Evolutionary conservation across 2,113 vertebrate species (phyloP).

Genomic region (Calidris pugnax): DNA sequence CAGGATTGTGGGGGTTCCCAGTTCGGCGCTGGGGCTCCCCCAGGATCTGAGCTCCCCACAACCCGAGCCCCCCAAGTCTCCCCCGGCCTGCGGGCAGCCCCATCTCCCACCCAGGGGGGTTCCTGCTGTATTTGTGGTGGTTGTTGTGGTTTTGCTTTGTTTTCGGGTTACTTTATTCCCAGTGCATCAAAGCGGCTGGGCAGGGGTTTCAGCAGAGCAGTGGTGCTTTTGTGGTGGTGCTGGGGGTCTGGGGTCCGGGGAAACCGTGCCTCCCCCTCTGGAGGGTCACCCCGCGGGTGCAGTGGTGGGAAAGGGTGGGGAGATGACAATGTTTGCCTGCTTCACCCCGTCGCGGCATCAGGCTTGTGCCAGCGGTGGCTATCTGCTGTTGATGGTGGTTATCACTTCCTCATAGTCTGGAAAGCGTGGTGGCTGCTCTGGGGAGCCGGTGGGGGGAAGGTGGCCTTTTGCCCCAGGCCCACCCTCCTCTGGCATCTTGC

Average conservation of each 20-base stretch:
- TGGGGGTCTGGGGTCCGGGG: fast-evolving
- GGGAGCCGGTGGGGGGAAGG: not conserved
- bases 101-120: not conserved
- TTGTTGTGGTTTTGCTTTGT: not conserved
- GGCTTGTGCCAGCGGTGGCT: not conserved
- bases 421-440: not conserved
- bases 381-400: not conserved
- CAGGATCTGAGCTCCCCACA: not conserved
- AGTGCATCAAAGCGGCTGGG: not conserved
- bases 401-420: not conserved
- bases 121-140: not conserved
- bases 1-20: not conserved
- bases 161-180: not conserved
- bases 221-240: not conserved
- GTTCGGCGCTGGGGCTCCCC: not conserved
- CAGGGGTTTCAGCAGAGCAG: not conserved
- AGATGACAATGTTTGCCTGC: not conserved
- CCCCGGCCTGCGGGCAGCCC: not conserved
- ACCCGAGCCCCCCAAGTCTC: not conserved
- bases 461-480: conserved; percentile 20
- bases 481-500: conserved; percentile 47
- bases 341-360: fast-evolving
- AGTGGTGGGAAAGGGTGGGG: not conserved
- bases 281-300: not conserved
- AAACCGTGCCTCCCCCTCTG: fast-evolving